Evolutionary conservation across 2,888 invertebrate genomes (phyloP), one percentile per base, ranked within the genome.

Genomic region (Meloe dianella): DNA sequence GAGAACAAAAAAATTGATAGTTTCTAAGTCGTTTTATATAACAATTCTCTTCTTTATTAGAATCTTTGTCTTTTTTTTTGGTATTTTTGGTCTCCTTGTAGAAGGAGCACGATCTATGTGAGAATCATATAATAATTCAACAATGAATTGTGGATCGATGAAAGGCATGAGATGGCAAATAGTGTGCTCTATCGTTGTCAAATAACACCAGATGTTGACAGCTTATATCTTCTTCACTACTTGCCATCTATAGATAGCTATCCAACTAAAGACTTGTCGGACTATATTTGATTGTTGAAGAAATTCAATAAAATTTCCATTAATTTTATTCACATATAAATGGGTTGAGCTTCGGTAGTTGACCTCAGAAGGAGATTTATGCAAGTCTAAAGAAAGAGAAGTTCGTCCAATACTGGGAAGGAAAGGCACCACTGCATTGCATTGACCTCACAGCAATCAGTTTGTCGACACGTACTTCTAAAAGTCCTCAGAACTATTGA

Each of bases 191-290:
- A 74, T 76, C 77, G 71, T 75, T 75, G 75, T 76, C 72, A 74
- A 72, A 75, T 75, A 69, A 76, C 65, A 70, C 71, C 77, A 77
- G 77, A 73, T 77, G 77, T 65, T 71, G 76, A 74, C 75, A 71
- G 69, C 70, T 74, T 72, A 73, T 73, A 73, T 72, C 74, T 73
- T 72, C n/a, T 27, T 3, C 62, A 73, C 70, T 73, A 60, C 64
- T 47, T 47, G 47, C 9, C 8, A 17, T n/a, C n/a, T n/a, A n/a
- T n/a, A 9, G 14, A 14, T 14, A 9, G 8, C 41, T 17, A 6
- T 41, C 41, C 41, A 41, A 41, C 47, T 22, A 47, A 47, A 20
- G 20, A 47, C 10, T 22, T 47, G 17, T 14, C 14, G 35, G 35
- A 35, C 14, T 12, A 35, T 35, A n/a, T 35, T 35, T 2, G 32